Evolutionary conservation across 2,113 vertebrate genomes (phyloP).

Genomic region (Rostratula benghalensis): DNA sequence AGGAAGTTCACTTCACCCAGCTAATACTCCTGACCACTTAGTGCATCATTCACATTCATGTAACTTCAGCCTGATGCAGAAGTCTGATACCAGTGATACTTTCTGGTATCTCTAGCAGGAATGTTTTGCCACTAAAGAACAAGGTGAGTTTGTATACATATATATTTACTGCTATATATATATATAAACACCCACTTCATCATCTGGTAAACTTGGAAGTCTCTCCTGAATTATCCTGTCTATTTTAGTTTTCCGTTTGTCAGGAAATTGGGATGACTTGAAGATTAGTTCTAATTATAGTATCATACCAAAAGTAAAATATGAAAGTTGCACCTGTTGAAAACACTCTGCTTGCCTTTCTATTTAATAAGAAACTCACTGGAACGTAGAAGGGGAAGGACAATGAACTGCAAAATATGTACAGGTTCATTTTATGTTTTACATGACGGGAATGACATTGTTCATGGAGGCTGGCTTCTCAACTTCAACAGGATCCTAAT

Average conservation of each 20-base stretch:
- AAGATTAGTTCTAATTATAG: not conserved
- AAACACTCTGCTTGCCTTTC: not conserved
- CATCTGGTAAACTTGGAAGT: not conserved
- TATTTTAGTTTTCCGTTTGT: not conserved
- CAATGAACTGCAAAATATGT: not conserved
- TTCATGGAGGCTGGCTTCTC: not conserved
- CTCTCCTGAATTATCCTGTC: not conserved
- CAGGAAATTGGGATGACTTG: not conserved
- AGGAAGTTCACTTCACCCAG: not conserved
- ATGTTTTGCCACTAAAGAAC: not conserved
- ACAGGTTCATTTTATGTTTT: not conserved
- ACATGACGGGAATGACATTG: not conserved
- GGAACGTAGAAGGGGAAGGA: not conserved
- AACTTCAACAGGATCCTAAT: not conserved
- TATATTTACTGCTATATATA: not conserved
- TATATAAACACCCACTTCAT: not conserved
- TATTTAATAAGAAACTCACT: not conserved
- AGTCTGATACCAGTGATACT: no score
- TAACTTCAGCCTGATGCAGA: not conserved
- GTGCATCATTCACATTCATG: not conserved
- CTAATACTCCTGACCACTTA: fast-evolving
- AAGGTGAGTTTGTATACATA: not conserved
- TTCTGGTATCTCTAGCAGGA: not conserved
- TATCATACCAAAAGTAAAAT: not conserved
- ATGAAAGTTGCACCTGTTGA: not conserved